Conservation (phyloP, 2,888 invertebrate species). For the Hydraecia micacea region DNA sequence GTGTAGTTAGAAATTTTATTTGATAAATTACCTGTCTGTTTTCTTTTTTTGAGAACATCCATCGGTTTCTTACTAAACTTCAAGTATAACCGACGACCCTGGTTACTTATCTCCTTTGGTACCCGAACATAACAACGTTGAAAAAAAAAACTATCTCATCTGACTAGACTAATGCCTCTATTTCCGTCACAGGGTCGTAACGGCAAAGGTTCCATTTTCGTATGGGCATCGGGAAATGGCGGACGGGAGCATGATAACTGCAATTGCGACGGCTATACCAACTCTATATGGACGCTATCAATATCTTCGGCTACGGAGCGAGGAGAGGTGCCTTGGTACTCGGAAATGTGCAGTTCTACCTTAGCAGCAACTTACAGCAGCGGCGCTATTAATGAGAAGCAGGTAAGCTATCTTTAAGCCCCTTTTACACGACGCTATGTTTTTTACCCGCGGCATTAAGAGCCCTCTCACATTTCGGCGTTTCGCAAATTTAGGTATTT, state of each 20-base stretch:
- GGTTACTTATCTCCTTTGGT: no score
- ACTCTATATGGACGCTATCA: conserved; percentile 99
- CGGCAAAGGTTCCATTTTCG: conserved; percentile 99
- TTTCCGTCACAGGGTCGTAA: conserved; percentile 93
- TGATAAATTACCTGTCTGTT: no score
- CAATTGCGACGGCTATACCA: conserved; percentile 99
- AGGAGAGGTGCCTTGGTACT: conserved; percentile 98
- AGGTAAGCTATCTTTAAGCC: conserved; percentile 86
- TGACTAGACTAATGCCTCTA: conserved; percentile 54
- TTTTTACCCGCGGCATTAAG: background rate
- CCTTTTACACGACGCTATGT: background rate
- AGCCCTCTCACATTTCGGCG: no score
- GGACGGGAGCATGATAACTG: conserved; percentile 99
- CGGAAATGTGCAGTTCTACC: conserved; percentile 99
- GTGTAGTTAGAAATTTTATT: no score
- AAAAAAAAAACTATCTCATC: conserved; percentile 30
- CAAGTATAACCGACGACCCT: no score
- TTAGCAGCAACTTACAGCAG: conserved; percentile 99
- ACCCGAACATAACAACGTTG: background rate
- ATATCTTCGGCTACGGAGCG: conserved; percentile 98
- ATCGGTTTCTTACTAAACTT: no score
- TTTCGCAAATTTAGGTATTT: no score
- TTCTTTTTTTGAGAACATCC: no score
- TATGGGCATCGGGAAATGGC: conserved; percentile 99
- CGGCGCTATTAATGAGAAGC: conserved; percentile 96